Evolutionary conservation across 2,888 invertebrate genomes (phyloP).

Genomic region (Parascotia fuliginaria): DNA sequence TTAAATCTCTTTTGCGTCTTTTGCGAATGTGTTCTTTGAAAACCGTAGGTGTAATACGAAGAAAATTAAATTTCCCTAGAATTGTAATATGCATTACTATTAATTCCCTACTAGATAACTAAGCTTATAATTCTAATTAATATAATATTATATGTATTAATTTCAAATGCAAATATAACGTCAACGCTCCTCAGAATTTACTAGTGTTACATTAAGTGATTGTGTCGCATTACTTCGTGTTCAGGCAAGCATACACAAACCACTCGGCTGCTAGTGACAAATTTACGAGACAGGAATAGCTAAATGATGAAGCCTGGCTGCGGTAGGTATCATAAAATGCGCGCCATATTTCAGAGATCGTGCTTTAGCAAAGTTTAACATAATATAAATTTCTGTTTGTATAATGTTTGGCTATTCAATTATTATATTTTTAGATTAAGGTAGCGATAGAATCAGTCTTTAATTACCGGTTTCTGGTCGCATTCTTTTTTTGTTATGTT

Average conservation of each 20-base stretch:
- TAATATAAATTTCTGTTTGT: background rate
- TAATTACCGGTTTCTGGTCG: too few species aligned
- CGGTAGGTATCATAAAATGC: conserved; percentile 1
- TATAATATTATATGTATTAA: too few species aligned
- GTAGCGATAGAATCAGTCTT: too few species aligned
- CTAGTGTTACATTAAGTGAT: conserved; percentile 38
- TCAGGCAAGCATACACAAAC: conserved; percentile 29
- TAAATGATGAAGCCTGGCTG: conserved; percentile 14
- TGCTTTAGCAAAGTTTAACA: background rate
- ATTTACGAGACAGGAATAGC: conserved; percentile 39
- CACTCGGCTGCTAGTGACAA: conserved; percentile 24
- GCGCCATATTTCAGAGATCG: background rate
- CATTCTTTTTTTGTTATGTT: too few species aligned
- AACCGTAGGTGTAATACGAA: too few species aligned
- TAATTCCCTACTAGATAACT: too few species aligned
- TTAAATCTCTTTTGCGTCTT: too few species aligned
- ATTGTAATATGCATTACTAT: background rate
- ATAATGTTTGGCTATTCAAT: too few species aligned
- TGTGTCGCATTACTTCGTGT: conserved; percentile 20
- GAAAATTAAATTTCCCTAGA: too few species aligned
- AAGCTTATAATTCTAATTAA: too few species aligned
- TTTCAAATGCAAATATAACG: conserved; percentile 19
- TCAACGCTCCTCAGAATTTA: conserved; percentile 12
- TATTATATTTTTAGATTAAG: too few species aligned
- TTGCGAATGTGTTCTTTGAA: too few species aligned